A percentile compares a stretch with the other conserved stretches of the same genome.
These are phyloP conservation scores for Epinotia bilunana DNA, from an alignment of 2,888 invertebrate species.

Conservation along the genomic window DNA sequence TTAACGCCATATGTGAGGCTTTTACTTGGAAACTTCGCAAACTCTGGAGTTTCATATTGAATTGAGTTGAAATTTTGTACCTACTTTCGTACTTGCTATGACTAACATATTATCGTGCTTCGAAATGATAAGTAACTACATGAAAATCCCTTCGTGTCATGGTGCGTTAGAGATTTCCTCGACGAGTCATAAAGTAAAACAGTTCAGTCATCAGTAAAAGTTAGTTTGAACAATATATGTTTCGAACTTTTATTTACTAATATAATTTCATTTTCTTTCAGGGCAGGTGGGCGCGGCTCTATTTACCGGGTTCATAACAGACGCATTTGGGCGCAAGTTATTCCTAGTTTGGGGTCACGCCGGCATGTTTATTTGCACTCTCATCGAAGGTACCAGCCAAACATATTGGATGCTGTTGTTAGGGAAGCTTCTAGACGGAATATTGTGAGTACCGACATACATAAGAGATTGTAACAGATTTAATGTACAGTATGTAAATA, in stretches of 20 bases:
- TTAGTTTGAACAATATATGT: too few species aligned
- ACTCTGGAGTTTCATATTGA: background rate
- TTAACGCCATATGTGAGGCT: background rate
- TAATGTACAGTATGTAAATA: background rate
- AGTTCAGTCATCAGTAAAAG: too few species aligned
- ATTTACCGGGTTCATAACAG: slow-evolving; percentile 63
- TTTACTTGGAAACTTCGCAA: background rate
- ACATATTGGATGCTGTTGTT: slow-evolving; percentile 61
- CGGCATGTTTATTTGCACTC: slow-evolving; percentile 56
- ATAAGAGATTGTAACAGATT: background rate
- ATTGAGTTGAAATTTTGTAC: background rate
- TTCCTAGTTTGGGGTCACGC: slow-evolving; percentile 62
- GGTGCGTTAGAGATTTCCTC: too few species aligned
- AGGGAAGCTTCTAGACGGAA: slow-evolving; percentile 62
- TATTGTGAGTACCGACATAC: slow-evolving; percentile 55
- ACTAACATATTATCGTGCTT: too few species aligned
- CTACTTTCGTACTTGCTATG: background rate
- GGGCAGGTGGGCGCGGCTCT: slow-evolving; percentile 64
- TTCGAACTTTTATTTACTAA: too few species aligned
- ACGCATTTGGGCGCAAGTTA: slow-evolving; percentile 64
- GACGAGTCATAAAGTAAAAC: too few species aligned
- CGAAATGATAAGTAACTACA: too few species aligned
- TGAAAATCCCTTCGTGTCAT: too few species aligned
- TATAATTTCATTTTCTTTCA: slow-evolving; percentile 48
- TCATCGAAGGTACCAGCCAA: slow-evolving; percentile 64